Base-by-base conservation (phyloP, 2,888 invertebrate genomes). In the Nemoura dubitans region DNA sequence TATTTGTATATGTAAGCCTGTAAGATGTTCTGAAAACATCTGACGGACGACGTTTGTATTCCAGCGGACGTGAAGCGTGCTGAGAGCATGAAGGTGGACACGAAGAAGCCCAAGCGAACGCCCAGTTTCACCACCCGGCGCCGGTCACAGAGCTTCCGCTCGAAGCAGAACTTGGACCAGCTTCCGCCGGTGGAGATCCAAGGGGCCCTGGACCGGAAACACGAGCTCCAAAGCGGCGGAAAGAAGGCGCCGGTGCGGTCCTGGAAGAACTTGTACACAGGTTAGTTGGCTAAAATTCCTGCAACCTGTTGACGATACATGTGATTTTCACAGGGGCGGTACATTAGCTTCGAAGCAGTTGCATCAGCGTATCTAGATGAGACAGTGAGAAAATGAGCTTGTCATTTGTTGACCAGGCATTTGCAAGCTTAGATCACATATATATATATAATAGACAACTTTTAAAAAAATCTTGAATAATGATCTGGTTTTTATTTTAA, bases 121-220 rank as follows among this genome's bases (percentile, higher is more conserved):
- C 98, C 99, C 0, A 98, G 98, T 88, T 98, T 99, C 92, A 99
- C 97, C 36, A 98, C 99, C 0, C 94, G 98, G 16, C 94, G 98
- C 87, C 94, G 97, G 88, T 96, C 97, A 25, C 96, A 97, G 90
- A 98, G 97, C 91, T 97, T 98, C 93, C 93, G 96, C 21, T 94
- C 95, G 90, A 95, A 95, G 90, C 94, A 94, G 86, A 94, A 94
- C 88, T 91, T 93, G 90, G 92, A 93, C 90, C 92, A 89, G 91
- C 91, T 98, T 88, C 98, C 98, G 3, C 97, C 98, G 0, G 97
- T 97, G 0, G 98, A 98, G 91, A 97, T 98, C 78, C 97, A 98
- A 92, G 98, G 98, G 89, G 93, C 94, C 89, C 91, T 99, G 86
- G 99, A 99, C 89, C 94, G 99, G 85, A 99, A 99, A 91, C 99